These are phyloP conservation scores for Drosophila kuntzei DNA, from an alignment of 2,888 invertebrate species.

Conservation along the genomic window DNA sequence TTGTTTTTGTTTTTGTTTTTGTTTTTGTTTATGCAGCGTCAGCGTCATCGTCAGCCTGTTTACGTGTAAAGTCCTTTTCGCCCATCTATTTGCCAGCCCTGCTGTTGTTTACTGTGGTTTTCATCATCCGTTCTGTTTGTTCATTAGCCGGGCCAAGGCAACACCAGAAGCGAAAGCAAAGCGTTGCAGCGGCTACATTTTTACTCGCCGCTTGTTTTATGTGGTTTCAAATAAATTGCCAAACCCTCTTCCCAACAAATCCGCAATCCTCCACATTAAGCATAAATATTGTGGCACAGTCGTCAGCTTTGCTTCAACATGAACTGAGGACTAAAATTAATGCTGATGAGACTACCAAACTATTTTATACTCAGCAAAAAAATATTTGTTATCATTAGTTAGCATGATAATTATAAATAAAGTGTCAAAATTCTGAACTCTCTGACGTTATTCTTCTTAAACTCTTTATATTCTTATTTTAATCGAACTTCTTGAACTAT, in stretches of 20 bases:
- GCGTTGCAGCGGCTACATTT: slow-evolving; percentile 55
- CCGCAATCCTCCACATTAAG: slow-evolving; percentile 29
- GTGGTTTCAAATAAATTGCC: slow-evolving; percentile 79
- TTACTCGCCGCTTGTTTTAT: slow-evolving; percentile 73
- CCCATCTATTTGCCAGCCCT: slow-evolving; percentile 49
- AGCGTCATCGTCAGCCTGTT: slow-evolving; percentile 43
- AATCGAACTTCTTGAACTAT: too few relatives aligned
- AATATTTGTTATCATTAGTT: background rate
- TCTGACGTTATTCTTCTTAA: too few relatives aligned
- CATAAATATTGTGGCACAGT: slow-evolving; percentile 47
- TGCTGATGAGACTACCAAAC: background rate
- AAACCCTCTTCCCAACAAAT: slow-evolving; percentile 6
- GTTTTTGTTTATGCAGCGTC: slow-evolving; percentile 56
- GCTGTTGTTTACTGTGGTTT: slow-evolving; percentile 77
- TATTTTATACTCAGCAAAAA: slow-evolving; percentile 12
- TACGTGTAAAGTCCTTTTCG: slow-evolving; percentile 68
- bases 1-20: slow-evolving; percentile 69
- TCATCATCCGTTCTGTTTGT: slow-evolving; percentile 79
- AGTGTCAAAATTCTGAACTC: background rate
- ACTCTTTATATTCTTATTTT: too few relatives aligned
- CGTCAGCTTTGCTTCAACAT: slow-evolving; percentile 31
- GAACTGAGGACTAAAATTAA: slow-evolving; percentile 12
- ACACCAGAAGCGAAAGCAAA: slow-evolving; percentile 36
- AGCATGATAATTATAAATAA: background rate
- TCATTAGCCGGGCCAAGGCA: slow-evolving; percentile 73